Evolutionary conservation across 1,140 invertebrate genomes (phyloP).

Genomic region (Micrasema minimum): DNA sequence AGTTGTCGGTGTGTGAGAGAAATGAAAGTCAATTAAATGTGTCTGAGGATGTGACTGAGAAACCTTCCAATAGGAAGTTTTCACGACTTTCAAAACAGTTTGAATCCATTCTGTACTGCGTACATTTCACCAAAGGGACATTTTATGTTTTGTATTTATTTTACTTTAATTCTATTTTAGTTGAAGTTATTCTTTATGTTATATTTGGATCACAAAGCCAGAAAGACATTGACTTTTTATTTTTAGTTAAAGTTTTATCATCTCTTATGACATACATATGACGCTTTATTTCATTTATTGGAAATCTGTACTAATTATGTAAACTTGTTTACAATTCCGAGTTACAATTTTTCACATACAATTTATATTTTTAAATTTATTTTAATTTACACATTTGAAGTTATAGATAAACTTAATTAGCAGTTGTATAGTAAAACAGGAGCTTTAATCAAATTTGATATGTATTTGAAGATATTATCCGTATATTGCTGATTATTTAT

Average conservation of each 20-base stretch:
- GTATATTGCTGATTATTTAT: too few species aligned
- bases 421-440: too few species aligned
- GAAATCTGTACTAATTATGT: too few species aligned
- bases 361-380: too few species aligned
- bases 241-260: not conserved
- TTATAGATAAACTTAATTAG: too few species aligned
- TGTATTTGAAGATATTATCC: too few species aligned
- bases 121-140: constrained; percentile 14
- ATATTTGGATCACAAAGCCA: constrained; percentile 1
- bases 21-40: constrained; percentile 16
- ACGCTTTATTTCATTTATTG: too few species aligned
- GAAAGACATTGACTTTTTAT: constrained; percentile 7
- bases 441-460: too few species aligned
- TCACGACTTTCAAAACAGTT: not conserved
- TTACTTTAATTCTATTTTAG: too few species aligned
- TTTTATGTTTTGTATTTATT: constrained; percentile 3
- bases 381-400: too few species aligned
- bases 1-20: not conserved
- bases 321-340: too few species aligned
- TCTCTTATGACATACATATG: not conserved
- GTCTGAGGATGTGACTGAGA: not conserved
- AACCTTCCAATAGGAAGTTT: not conserved
- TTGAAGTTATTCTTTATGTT: constrained; percentile 9
- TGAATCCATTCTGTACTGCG: not conserved
- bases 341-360: too few species aligned